Conservation (phyloP, 2,888 invertebrate species). For the Cyclophora albipunctata region DNA sequence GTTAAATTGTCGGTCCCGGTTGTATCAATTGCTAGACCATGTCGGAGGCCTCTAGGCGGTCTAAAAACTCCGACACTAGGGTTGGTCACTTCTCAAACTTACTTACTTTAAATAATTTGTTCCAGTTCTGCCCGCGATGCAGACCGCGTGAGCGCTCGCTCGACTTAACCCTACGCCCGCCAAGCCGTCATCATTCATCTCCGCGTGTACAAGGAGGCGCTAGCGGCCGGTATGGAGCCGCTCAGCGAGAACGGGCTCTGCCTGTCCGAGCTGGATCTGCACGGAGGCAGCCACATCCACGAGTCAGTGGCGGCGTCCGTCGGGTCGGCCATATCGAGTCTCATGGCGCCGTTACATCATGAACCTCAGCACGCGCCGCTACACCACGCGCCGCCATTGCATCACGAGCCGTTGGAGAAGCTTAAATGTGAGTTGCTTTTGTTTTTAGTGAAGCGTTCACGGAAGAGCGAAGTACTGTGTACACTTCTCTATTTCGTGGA, state of each 20-base stretch:
- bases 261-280: conserved; percentile 81
- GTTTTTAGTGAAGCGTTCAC: too few species aligned
- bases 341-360: conserved; percentile 73
- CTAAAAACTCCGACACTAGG: too few species aligned
- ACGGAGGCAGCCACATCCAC: conserved; percentile 66
- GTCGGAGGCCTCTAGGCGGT: too few species aligned
- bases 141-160: conserved; percentile 22
- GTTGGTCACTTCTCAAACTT: too few species aligned
- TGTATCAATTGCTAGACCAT: too few species aligned
- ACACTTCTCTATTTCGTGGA: too few species aligned
- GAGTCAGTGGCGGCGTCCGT: conserved; percentile 71
- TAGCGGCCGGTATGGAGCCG: conserved; percentile 81
- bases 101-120: too few species aligned
- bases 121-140: conserved; percentile 14
- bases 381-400: conserved; percentile 75
- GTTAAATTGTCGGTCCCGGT: too few species aligned
- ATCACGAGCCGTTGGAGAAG: conserved; percentile 85
- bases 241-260: conserved; percentile 82
- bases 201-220: conserved; percentile 75
- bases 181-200: conserved; percentile 69
- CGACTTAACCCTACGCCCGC: conserved; percentile 24
- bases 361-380: conserved; percentile 75
- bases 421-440: conserved; percentile 80
- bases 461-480: too few species aligned
- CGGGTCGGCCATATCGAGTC: conserved; percentile 73